Base-by-base conservation (phyloP, 1,140 invertebrate species). In the Scaptodrosophila lebanonensis region DNA sequence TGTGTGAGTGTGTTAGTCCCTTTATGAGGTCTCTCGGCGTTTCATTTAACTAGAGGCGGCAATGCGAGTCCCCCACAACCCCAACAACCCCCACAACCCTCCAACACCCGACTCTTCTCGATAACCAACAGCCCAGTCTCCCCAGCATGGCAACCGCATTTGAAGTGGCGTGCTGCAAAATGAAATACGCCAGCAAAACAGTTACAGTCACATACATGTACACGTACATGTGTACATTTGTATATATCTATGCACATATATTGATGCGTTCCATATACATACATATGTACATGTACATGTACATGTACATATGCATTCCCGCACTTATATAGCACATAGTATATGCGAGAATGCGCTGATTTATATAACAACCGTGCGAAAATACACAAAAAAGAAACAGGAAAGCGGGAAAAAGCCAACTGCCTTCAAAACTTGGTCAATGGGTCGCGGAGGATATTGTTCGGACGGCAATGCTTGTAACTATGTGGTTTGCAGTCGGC, bases 21-120 rank as follows among this genome's bases (percentile, higher is more conserved):
- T 77, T 79, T 79, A 77, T 79, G 73, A 73, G 73, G 73, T 77
- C 73, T 73, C 71, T 75, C 69, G 70, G 70, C 71, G 70, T 70
- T 75, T 70, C 71, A 75, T 70, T 75, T 63, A 75, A 25, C 22
- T 25, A 25, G 73, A 75, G 72, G 68, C 68, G 73, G 73, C 43
- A 62, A 62, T 62, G 53, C 72, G n/a, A n/a, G n/a, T n/a, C n/a
- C n/a, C n/a, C n/a, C n/a, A n/a, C n/a, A n/a, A n/a, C n/a, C n/a
- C n/a, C n/a, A n/a, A n/a, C n/a, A n/a, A n/a, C n/a, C n/a, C n/a
- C n/a, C n/a, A n/a, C n/a, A n/a, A n/a, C n/a, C n/a, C n/a, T n/a
- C n/a, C n/a, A n/a, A n/a, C n/a, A n/a, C n/a, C n/a, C n/a, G n/a
- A n/a, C n/a, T n/a, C n/a, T n/a, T n/a, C n/a, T n/a, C n/a, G n/a